Evolutionary conservation across 1,140 invertebrate genomes (phyloP), one percentile per base, ranked within the genome.

Genomic region (Laupala kohalensis): DNA sequence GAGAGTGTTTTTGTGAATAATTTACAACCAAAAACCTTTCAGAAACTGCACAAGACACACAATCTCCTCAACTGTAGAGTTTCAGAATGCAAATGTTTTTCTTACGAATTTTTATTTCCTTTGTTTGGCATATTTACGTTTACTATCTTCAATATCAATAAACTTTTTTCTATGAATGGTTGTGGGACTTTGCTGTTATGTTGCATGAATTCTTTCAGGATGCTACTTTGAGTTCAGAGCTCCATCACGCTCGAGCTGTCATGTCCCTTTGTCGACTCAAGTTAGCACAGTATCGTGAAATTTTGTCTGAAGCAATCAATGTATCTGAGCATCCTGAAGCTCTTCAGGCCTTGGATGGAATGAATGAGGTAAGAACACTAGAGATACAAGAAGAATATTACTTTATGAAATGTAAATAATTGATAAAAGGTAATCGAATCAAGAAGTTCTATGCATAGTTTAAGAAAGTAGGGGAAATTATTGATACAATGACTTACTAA

Each of bases 231-330:
- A 75, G 78, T 9, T 70, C 78, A 37, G 80, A 83, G 74, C 71
- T 83, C 19, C 78, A 80, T 70, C 80, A 82, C 71, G 79, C 79
- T 4, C 78, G 79, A 62, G 79, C 77, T 15, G 76, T 83, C 4
- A 82, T 83, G 67, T 75, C 78, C 23, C 77, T 83, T 29, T 78
- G 79, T 4, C 75, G 78, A 13, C 73, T 77, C 53, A 83, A 83
- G 68, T 70, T 83, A 26, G 72, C 75, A 15, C 78, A 78, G 13
- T 83, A 83, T 75, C 71, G 81, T 63, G 29, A 25, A 25, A 78
- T 77, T 2, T 75, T 83, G 25, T 75, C 77, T 9, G 77, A 78
- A 27, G 77, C 79, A 73, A 74, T 81, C 27, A 73, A 75, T 66
- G 23, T 37, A 19, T 69, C 71, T 25, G 70, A 72, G 24, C 76